Conservation (phyloP, 2,797 vertebrate genomes). For the Fringilla coelebs region DNA sequence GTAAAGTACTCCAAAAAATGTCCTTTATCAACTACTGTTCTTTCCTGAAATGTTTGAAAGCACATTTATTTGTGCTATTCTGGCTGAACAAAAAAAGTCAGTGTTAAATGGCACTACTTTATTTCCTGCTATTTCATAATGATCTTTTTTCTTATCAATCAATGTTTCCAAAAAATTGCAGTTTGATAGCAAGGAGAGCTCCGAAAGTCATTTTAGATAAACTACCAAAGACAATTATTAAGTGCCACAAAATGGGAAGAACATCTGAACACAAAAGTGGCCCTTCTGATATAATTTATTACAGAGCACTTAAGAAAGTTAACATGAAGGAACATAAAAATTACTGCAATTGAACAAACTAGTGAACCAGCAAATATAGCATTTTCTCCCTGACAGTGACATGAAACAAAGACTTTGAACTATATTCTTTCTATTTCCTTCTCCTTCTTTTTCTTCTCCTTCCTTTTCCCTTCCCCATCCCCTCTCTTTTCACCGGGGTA, state of each 20-base stretch:
- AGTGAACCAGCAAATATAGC: background rate
- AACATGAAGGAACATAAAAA: background rate
- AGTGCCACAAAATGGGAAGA: background rate
- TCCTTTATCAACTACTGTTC: fast-evolving
- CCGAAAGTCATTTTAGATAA: background rate
- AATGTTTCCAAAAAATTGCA: background rate
- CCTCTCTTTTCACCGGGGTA: background rate
- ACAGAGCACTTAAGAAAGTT: background rate
- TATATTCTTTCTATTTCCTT: background rate
- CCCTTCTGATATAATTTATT: background rate
- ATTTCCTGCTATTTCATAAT: background rate
- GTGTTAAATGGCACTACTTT: background rate
- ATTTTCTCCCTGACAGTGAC: background rate
- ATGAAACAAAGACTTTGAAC: background rate
- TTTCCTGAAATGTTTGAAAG: background rate
- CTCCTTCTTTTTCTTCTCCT: background rate
- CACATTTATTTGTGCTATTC: background rate
- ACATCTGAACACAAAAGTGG: background rate
- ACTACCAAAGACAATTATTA: background rate
- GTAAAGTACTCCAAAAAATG: background rate
- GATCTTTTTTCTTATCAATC: background rate
- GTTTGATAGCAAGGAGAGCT: background rate
- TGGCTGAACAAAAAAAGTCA: background rate
- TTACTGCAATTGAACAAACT: background rate
- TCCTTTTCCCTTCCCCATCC: too few species aligned